Evolutionary conservation across 92 coral and sea anemone species (phyloP).

Genomic region (Epizoanthus scotinus): DNA sequence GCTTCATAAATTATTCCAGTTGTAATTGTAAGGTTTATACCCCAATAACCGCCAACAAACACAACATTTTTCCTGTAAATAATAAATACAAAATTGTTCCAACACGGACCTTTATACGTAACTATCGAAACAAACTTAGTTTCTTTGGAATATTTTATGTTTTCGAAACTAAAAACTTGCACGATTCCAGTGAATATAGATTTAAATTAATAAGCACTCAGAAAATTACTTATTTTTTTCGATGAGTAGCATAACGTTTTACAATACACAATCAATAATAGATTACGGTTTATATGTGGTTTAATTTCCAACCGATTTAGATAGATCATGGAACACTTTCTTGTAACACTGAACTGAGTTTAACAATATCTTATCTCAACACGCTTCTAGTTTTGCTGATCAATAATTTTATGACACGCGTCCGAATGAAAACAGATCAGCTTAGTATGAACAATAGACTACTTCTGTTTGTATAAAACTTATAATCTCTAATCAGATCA

Average conservation of each 20-base stretch:
- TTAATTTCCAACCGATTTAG: background rate
- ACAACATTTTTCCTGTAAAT: background rate
- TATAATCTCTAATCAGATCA: too few relatives aligned
- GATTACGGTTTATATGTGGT: background rate
- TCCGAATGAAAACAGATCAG: too few relatives aligned
- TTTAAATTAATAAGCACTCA: too few relatives aligned
- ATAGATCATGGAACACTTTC: background rate
- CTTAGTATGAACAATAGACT: too few relatives aligned
- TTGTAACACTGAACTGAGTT: background rate
- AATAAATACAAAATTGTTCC: background rate
- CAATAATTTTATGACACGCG: too few relatives aligned
- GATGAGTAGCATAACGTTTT: background rate
- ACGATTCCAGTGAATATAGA: background rate
- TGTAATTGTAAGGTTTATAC: background rate
- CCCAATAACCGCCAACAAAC: slow-evolving; percentile 11
- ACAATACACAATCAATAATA: background rate
- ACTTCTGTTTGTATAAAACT: too few relatives aligned
- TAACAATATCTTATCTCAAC: too few relatives aligned
- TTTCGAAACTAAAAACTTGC: background rate
- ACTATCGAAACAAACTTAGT: background rate
- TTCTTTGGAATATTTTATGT: background rate
- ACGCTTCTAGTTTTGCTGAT: too few relatives aligned
- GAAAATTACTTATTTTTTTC: background rate
- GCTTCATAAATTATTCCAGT: background rate
- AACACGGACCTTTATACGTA: background rate